Percentiles rank a stretch among this genome's conserved stretches.
These are phyloP conservation scores for Semnornis frantzii DNA, from an alignment of 2,113 vertebrate species.

Conservation along the genomic window DNA sequence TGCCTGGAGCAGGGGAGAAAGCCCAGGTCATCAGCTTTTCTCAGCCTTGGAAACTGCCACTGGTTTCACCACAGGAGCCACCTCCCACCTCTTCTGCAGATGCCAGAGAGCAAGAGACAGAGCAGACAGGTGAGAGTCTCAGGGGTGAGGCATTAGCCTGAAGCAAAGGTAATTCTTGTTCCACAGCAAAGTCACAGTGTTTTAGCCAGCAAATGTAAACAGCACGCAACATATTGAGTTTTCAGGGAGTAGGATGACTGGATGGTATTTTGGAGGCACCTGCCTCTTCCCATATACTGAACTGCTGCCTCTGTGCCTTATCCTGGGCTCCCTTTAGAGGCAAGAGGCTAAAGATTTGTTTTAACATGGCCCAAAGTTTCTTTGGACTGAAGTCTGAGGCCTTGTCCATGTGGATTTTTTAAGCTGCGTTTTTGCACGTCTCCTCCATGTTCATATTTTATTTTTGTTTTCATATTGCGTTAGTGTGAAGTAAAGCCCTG, in stretches of 20 bases:
- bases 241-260: not conserved
- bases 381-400: not conserved
- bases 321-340: not conserved
- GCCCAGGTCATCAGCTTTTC: not conserved
- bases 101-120: not conserved
- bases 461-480: not conserved
- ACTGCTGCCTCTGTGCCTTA: not conserved
- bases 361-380: not conserved
- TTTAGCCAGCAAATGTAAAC: not conserved
- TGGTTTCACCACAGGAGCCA: not conserved
- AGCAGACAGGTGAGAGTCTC: not conserved
- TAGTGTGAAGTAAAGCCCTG: not conserved
- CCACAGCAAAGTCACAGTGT: not conserved
- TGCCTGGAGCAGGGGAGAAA: not conserved
- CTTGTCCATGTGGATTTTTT: not conserved
- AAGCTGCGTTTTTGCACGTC: not conserved
- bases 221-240: not conserved
- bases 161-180: not conserved
- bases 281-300: not conserved
- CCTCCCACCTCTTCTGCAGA: not conserved
- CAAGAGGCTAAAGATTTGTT: not conserved
- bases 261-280: not conserved
- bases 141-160: not conserved
- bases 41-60: not conserved
- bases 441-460: not conserved